Conservation (phyloP, 2,888 invertebrate species). For the Rugalucina vietnamica region DNA sequence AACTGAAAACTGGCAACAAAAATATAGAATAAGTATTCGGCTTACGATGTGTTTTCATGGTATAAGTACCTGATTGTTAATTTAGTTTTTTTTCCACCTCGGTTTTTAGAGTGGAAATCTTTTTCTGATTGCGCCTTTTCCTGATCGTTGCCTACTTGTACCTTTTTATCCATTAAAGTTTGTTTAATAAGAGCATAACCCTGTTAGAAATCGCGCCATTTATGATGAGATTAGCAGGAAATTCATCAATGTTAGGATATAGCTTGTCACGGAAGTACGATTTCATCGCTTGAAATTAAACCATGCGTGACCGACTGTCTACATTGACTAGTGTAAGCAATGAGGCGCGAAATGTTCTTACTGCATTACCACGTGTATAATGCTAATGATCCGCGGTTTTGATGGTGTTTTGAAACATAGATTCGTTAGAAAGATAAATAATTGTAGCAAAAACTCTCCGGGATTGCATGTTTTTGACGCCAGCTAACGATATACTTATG, state of each 20-base stretch:
- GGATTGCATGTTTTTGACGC: conserved; percentile 14
- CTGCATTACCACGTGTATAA: conserved; percentile 11
- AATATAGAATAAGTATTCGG: too few relatives aligned
- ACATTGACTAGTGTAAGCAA: conserved; percentile 32
- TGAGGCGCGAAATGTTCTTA: conserved; percentile 51
- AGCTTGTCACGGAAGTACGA: conserved; percentile 47
- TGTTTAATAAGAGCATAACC: conserved; percentile 1
- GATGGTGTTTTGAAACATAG: conserved; percentile 13
- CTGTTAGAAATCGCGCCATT: neutral
- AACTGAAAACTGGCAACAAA: too few relatives aligned
- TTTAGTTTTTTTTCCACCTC: too few relatives aligned
- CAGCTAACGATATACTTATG: conserved; percentile 12
- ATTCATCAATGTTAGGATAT: conserved; percentile 10
- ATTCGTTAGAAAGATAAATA: conserved; percentile 3
- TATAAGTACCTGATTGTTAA: too few relatives aligned
- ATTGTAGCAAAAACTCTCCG: neutral
- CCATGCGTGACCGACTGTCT: conserved; percentile 42
- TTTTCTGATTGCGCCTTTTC: too few relatives aligned
- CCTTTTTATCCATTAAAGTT: neutral
- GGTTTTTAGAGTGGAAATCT: too few relatives aligned
- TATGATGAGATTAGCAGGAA: neutral
- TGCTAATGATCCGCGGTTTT: conserved; percentile 16
- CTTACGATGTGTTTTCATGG: too few relatives aligned
- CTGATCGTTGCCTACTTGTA: too few relatives aligned
- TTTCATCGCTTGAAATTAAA: conserved; percentile 58